A percentile compares a stretch with the other conserved stretches of the same genome.
Evolutionary conservation across 2,797 vertebrate genomes (phyloP).

Genomic region (Sarcophilus harrisii): DNA sequence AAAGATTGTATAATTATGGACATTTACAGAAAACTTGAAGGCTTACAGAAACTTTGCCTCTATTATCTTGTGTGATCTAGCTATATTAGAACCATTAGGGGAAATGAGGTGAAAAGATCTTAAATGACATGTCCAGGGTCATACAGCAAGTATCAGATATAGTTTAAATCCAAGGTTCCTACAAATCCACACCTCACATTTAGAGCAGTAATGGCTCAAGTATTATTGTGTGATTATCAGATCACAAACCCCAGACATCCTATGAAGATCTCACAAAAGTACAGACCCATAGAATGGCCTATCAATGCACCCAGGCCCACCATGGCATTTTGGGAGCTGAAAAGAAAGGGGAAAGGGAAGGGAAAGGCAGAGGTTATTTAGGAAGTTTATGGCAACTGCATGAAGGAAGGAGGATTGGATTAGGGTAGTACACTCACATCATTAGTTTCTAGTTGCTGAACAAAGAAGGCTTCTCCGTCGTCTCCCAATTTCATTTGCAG

Average conservation of each 20-base stretch:
- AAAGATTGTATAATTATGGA: background rate
- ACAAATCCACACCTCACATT: background rate
- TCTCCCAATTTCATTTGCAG: constrained; percentile 97
- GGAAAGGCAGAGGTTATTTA: background rate
- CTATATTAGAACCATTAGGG: background rate
- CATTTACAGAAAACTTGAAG: background rate
- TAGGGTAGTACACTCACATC: constrained; percentile 74
- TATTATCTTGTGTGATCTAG: background rate
- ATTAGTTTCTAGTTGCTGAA: constrained; percentile 89
- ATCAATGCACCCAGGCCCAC: background rate
- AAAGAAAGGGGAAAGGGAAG: background rate
- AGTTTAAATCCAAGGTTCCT: background rate
- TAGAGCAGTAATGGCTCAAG: background rate
- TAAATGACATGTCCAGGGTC: background rate
- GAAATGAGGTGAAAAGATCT: background rate
- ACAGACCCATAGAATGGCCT: background rate
- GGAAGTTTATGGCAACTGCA: background rate
- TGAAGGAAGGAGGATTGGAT: background rate
- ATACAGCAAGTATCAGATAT: background rate
- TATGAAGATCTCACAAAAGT: background rate
- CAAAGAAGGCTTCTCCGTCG: constrained; percentile 97
- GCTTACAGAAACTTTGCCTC: background rate
- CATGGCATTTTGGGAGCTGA: background rate
- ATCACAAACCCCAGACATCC: background rate
- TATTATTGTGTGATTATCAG: background rate